Evolutionary conservation across 2,113 vertebrate genomes (phyloP), one percentile per base, ranked within the genome.

Genomic region (Proteles cristata): DNA sequence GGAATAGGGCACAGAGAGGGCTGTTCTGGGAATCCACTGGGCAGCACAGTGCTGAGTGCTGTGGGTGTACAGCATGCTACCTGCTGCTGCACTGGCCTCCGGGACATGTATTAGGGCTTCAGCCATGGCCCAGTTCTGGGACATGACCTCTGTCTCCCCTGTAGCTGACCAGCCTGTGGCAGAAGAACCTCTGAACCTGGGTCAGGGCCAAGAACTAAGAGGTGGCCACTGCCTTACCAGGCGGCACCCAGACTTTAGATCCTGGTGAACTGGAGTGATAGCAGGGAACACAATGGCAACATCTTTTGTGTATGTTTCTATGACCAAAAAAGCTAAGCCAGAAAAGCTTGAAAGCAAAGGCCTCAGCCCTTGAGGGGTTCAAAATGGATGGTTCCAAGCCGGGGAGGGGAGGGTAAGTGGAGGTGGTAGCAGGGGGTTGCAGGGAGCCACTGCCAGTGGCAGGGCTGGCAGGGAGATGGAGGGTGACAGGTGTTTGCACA

Each of bases 21-120:
- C 3, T 21, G 35, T 80, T 33, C 53, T 23, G 77, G 53, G 69
- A 68, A 28, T 48, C 15, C 23, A 14, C 10, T 66, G 50, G 2
- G 61, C 89, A 1, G 10, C 0, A 74, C 48, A 0, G 88, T 31
- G 1, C 19, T 23, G 93, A 81, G 93, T 33, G n/a, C 92, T n/a
- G 66, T 79, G 74, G 79, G 68, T 74, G 80, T 43, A 76, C 26
- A 90, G 81, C 69, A 76, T 86, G 79, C 94, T 61, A 43, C 31
- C 3, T 55, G 94, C 92, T 77, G 98, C 93, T 90, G 81, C 88
- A 21, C 50, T 91, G 97, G 98, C 97, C 95, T 94, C 95, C 83
- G 83, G 91, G 63, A 3, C 0, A 0, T 5, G 5, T 2, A 12
- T 26, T 96, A 93, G 81, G 90, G 33, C 96, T 15, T 79, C 45